These are phyloP conservation scores for Mythimna lalbum DNA, from an alignment of 2,888 invertebrate genomes.

Conservation along the genomic window DNA sequence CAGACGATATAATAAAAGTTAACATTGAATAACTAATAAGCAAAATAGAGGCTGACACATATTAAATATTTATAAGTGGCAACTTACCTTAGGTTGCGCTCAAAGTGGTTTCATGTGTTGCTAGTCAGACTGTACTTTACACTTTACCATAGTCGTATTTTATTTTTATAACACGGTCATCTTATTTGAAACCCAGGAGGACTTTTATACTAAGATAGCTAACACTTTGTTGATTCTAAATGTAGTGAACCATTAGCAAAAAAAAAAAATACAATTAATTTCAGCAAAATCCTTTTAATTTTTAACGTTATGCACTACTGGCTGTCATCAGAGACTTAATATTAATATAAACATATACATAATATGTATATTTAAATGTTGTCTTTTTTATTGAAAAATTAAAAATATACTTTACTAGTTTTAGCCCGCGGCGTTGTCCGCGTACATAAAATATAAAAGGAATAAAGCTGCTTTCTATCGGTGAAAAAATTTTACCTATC, in stretches of 20 bases:
- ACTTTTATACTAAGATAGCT: conserved; percentile 1
- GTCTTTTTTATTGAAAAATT: too few species aligned
- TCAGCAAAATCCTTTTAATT: background rate
- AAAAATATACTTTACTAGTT: too few species aligned
- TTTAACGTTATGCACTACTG: background rate
- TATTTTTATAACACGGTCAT: conserved; percentile 17
- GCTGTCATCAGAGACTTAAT: too few species aligned
- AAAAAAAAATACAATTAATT: background rate
- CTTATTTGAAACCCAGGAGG: conserved; percentile 2
- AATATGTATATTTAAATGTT: too few species aligned
- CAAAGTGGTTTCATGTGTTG: conserved; percentile 21
- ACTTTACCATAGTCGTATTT: conserved; percentile 5
- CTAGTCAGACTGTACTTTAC: conserved; percentile 3
- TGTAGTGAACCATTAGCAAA: conserved; percentile 1
- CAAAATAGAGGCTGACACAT: background rate
- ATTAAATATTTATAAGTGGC: conserved; percentile 8
- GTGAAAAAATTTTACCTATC: too few species aligned
- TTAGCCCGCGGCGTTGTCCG: too few species aligned
- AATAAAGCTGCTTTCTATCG: too few species aligned
- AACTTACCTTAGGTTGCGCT: background rate
- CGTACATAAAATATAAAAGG: too few species aligned
- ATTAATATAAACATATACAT: too few species aligned
- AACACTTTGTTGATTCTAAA: conserved; percentile 12
- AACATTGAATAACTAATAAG: conserved; percentile 15
- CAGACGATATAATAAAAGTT: background rate